These are phyloP conservation scores for Diplodus puntazzo DNA, from an alignment of 2,797 vertebrate species.

Conservation along the genomic window DNA sequence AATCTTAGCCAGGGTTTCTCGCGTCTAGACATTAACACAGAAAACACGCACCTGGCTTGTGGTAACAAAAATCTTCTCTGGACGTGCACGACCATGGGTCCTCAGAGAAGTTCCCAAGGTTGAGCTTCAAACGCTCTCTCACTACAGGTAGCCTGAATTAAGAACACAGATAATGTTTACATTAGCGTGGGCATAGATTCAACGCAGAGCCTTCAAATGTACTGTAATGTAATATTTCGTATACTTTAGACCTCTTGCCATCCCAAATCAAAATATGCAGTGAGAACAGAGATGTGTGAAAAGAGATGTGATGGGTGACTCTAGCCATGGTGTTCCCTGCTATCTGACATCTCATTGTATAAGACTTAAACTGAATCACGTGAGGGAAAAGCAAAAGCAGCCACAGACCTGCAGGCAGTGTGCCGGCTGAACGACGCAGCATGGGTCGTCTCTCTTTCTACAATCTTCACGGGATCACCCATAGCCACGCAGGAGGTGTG, in stretches of 20 bases:
- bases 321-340: background rate
- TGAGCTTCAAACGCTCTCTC: constrained; percentile 48
- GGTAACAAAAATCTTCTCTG: constrained; percentile 51
- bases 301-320: background rate
- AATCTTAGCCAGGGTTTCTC: too few species aligned
- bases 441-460: constrained; percentile 60
- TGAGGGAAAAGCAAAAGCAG: constrained; percentile 14
- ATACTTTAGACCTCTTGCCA: background rate
- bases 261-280: background rate
- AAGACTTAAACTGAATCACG: constrained; percentile 12
- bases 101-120: constrained; percentile 30
- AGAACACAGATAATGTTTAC: constrained; percentile 4
- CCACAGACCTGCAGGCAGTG: constrained; percentile 41
- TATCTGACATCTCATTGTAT: constrained; percentile 12
- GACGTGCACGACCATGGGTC: constrained; percentile 52
- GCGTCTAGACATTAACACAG: background rate
- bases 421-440: constrained; percentile 47
- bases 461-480: constrained; percentile 61
- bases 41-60: constrained; percentile 44
- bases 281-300: background rate
- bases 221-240: background rate
- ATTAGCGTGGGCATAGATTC: constrained; percentile 7
- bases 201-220: background rate
- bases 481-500: constrained; percentile 54
- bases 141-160: constrained; percentile 37